Evolutionary conservation across 2,797 vertebrate genomes (phyloP).

Genomic region (Antrozous pallidus): DNA sequence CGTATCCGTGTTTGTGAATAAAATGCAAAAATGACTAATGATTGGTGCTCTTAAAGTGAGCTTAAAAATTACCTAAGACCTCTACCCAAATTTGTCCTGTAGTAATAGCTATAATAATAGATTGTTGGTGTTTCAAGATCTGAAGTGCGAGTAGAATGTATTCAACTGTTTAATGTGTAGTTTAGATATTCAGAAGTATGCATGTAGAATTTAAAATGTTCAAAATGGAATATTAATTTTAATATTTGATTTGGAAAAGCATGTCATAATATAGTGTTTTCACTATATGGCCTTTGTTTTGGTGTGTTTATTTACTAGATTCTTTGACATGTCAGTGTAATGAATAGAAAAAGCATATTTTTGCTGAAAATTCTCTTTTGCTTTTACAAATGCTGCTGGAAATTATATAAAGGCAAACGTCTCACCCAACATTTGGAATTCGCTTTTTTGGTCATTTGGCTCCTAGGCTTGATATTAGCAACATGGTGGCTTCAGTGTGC

Average conservation of each 20-base stretch:
- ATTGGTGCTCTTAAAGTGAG: conserved; percentile 83
- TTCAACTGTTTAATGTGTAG: conserved; percentile 87
- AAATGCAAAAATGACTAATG: conserved; percentile 79
- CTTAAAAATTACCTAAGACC: conserved; percentile 74
- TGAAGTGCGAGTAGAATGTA: conserved; percentile 91
- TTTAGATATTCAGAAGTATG: conserved; percentile 87
- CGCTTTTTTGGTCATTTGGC: conserved; percentile 70
- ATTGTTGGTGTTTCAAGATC: conserved; percentile 85
- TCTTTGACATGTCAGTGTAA: conserved; percentile 47
- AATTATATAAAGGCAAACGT: conserved; percentile 67
- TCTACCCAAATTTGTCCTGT: conserved; percentile 83
- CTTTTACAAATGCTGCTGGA: conserved; percentile 65
- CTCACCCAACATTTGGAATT: conserved; percentile 70
- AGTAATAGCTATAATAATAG: conserved; percentile 86
- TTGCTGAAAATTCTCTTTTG: not conserved
- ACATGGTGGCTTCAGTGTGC: conserved; percentile 67
- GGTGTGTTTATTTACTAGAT: conserved; percentile 82
- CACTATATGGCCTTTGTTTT: conserved; percentile 79
- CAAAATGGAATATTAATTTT: conserved; percentile 84
- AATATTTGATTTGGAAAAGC: conserved; percentile 84
- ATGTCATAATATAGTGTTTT: conserved; percentile 86
- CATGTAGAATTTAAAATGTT: conserved; percentile 90
- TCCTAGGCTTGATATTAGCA: conserved; percentile 75
- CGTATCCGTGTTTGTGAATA: conserved; percentile 84
- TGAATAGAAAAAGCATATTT: conserved; percentile 33